Base-by-base conservation (phyloP, 2,797 vertebrate genomes). In the Parauchenoglanis punctatus region DNA sequence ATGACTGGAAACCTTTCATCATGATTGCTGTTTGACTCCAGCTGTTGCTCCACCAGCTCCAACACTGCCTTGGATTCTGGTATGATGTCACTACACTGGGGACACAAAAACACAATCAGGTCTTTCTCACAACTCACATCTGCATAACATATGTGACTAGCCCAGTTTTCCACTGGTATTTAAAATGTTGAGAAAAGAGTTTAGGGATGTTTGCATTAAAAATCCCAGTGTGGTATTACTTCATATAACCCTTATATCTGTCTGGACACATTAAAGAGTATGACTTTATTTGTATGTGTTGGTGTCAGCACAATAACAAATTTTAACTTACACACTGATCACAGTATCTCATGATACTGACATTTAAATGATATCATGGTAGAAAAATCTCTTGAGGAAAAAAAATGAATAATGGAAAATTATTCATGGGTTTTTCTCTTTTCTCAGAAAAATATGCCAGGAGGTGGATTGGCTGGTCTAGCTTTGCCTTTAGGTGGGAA, bases 41-140 rank as follows among this genome's bases (percentile, higher is more conserved):
- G 91, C 86, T 94, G 93, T 84, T 92, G 91, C 85, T 96, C 94
- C 85, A 97, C 91, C 65, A 96, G 89, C 72, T 96, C 89, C 59
- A 98, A 94, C 1, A 98, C 93, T 0, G 93, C 94, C 86, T 44
- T 91, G 2, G 97, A 96, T 94, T 97, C 97, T 4, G 97, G 97
- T 90, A 99, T 96, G 87, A 95, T 91, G 84, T 96, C 91, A 18
- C 85, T 93, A 59, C 54, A 81, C 85, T 77, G 52, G 7, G 15
- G 61, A 80, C 11, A 31, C 44, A 76, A 73, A 75, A 63, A 20
- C n/a, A 58, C 35, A 61, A 61, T 46, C 15, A 18, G 23, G 8
- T 11, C 63, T 83, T 52, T 49, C 44, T 20, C 18, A 65, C 61
- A 67, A 28, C 23, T 49, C 59, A n/a, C 15, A 67, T 52, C 44